Base-by-base conservation (phyloP, 2,113 vertebrate species). In the Gavialis gangeticus region DNA sequence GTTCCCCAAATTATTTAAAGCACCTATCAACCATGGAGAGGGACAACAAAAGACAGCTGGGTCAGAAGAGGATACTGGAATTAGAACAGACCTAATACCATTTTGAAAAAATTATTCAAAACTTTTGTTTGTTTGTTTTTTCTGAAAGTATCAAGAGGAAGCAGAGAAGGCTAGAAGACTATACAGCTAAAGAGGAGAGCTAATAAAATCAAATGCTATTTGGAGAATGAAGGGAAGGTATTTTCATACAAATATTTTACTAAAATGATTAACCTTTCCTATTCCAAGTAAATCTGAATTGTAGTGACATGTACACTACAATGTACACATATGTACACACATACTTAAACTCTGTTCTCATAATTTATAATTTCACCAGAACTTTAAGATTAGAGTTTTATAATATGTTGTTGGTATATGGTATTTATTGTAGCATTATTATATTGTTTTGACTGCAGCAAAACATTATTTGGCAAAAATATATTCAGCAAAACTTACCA, bases 401-500 rank as follows among this genome's bases (percentile, higher is more conserved):
- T 22, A 63, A 37, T 5, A 81, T 14, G 1, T 58, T 34, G 30
- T 19, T 69, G 67, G 30, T 34, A 69, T 69, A 69, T 27, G 76
- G 59, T 67, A 5, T 78, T 79, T 46, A 54, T 71, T 88, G 80
- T 69, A 21, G 59, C 79, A 73, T 13, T 15, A 30, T 59, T 55
- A 56, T 21, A 18, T 15, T 90, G 62, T 62, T 7, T 5, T 67
- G 92, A 75, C 16, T 46, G 19, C 59, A 3, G 73, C 5, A 79
- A 85, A 85, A 46, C 3, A 21, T 15, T 2, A 63, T n/a, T 13
- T 59, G 9, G 14, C 57, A 63, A 87, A 94, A 93, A 6, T 76
- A 71, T 28, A 25, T 82, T 28, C 46, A 75, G 9, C 75, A 82
- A 94, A 96, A 97, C 98, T 98, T 96, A 99, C 98, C 98, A 75